These are phyloP conservation scores for Tapirus terrestris DNA, from an alignment of 2,113 vertebrate genomes.

Conservation along the genomic window DNA sequence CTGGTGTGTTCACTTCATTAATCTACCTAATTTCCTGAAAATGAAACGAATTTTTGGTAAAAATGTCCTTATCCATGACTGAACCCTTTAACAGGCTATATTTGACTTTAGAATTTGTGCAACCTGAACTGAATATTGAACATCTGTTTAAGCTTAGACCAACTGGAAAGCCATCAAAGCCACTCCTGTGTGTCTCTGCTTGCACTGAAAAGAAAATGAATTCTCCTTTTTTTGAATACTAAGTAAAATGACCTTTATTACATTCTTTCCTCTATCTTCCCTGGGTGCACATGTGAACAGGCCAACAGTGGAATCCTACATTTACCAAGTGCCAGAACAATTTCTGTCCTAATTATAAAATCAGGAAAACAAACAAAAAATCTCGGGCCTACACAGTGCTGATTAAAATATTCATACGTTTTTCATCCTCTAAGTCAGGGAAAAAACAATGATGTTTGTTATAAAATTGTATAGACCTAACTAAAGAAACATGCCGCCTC, in stretches of 20 bases:
- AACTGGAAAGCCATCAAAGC: slow-evolving; percentile 48
- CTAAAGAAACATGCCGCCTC: neutral
- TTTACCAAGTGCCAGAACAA: neutral
- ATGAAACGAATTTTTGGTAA: slow-evolving; percentile 47
- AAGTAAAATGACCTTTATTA: slow-evolving; percentile 2
- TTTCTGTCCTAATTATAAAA: slow-evolving; percentile 24
- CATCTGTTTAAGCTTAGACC: slow-evolving; percentile 48
- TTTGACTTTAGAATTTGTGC: neutral
- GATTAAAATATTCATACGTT: neutral
- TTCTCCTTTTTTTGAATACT: slow-evolving; percentile 33
- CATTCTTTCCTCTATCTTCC: slow-evolving; percentile 15
- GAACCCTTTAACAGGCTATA: neutral
- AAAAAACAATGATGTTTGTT: neutral
- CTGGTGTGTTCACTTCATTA: slow-evolving; percentile 62
- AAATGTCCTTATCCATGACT: neutral
- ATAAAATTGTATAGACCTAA: neutral
- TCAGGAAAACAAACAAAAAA: slow-evolving; percentile 19
- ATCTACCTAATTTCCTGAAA: slow-evolving; percentile 72
- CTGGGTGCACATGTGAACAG: neutral
- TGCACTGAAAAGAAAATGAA: neutral
- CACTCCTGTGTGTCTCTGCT: neutral
- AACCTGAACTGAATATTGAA: slow-evolving; percentile 21
- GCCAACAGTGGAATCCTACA: neutral
- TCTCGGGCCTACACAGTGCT: neutral
- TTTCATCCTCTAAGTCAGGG: neutral